phyloP scores from a whole-genome alignment of 2,113 vertebrate genomes.

The Phylloscopus whistleri region DNA sequence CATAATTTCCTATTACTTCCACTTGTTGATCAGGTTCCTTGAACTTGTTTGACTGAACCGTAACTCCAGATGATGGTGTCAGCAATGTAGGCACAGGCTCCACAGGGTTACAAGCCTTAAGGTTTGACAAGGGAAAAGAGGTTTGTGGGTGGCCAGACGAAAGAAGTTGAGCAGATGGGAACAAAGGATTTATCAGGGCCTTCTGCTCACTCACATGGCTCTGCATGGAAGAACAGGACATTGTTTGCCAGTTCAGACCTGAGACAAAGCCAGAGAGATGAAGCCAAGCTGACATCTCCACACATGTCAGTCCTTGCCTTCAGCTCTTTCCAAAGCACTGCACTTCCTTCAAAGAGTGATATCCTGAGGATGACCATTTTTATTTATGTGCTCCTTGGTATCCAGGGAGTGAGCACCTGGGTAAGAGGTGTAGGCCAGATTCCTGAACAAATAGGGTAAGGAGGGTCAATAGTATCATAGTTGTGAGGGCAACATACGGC shows the following conservation, averaged over 20 bases:
- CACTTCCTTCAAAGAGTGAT: neutral
- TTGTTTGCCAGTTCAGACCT: neutral
- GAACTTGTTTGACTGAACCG: neutral
- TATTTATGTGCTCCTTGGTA: neutral
- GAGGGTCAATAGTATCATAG: neutral
- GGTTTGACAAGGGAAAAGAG: neutral
- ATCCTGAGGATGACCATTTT: neutral
- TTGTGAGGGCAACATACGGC: rapidly evolving
- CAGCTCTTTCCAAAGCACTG: neutral
- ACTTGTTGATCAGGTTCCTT: neutral
- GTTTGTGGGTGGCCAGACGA: neutral
- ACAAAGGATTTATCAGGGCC: neutral
- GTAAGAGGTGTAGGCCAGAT: neutral
- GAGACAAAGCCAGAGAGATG: neutral
- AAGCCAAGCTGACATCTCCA: neutral
- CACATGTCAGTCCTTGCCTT: neutral
- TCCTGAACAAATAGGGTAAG: neutral
- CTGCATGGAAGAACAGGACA: neutral
- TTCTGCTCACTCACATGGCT: neutral
- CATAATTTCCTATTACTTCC: neutral
- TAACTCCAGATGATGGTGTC: neutral
- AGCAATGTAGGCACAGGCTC: neutral
- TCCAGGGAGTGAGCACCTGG: neutral
- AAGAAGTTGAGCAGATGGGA: neutral
- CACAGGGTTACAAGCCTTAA: neutral